Conservation (phyloP, 2,113 vertebrate genomes). For the Aegypius monachus region DNA sequence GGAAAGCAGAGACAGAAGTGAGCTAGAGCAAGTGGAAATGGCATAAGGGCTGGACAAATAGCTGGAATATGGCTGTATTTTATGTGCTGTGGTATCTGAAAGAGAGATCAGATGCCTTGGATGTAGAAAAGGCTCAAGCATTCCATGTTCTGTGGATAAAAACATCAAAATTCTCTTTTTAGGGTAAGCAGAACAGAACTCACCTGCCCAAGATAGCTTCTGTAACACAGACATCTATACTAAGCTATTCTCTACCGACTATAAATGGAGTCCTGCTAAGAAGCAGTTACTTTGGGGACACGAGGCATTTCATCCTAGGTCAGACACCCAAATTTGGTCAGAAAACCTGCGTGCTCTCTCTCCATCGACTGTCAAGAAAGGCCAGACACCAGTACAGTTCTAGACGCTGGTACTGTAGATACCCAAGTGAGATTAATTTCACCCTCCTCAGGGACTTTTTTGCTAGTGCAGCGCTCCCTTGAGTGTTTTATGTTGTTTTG, state of each 20-base stretch:
- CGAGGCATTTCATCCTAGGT: rapidly evolving
- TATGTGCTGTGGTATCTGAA: neutral
- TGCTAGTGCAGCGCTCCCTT: neutral
- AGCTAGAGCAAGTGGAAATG: neutral
- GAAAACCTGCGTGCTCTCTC: neutral
- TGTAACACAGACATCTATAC: neutral
- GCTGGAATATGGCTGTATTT: neutral
- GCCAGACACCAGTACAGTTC: neutral
- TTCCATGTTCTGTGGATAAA: neutral
- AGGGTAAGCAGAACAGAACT: neutral
- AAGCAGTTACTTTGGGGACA: neutral
- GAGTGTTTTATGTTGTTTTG: neutral
- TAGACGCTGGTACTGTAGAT: neutral
- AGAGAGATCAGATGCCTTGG: neutral
- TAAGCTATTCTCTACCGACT: neutral
- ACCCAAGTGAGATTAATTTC: neutral
- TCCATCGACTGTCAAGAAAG: neutral
- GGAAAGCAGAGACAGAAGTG: neutral
- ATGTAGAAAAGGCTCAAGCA: neutral
- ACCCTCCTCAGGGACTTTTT: neutral
- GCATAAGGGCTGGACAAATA: neutral
- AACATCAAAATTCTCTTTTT: neutral
- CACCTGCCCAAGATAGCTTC: neutral
- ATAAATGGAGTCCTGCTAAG: neutral
- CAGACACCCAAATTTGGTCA: neutral